Percentiles rank a stretch among this genome's conserved stretches.
These are phyloP conservation scores for Drosophila paramelanica DNA, from an alignment of 2,888 invertebrate species.

Conservation along the genomic window DNA sequence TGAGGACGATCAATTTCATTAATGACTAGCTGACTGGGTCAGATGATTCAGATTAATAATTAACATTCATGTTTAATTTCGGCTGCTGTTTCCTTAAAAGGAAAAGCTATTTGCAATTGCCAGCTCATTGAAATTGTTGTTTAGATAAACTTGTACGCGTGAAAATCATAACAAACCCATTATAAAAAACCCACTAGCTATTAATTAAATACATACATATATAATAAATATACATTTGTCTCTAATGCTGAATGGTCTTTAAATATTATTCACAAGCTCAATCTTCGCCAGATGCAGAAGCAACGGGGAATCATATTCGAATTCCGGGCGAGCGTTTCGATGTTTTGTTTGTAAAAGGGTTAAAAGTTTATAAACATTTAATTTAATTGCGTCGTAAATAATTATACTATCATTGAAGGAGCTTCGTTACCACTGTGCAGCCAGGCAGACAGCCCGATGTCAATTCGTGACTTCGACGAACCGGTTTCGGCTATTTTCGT, in stretches of 20 bases:
- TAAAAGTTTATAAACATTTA: no score
- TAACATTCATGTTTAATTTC: conserved; percentile 2
- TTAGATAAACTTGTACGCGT: conserved; percentile 52
- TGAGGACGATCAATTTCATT: conserved; percentile 1
- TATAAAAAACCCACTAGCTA: conserved; percentile 46
- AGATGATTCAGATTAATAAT: neutral
- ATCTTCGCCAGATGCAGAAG: no score
- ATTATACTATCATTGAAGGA: neutral
- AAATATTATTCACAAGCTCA: neutral
- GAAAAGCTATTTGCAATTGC: conserved; percentile 14
- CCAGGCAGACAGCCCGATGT: neutral
- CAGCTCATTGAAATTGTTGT: conserved; percentile 47
- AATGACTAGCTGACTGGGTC: conserved; percentile 2
- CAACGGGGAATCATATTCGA: no score
- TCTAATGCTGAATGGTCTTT: conserved; percentile 12
- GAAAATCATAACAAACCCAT: conserved; percentile 28
- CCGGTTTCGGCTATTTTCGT: conserved; percentile 44
- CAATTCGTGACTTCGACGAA: conserved; percentile 18
- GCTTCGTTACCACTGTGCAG: conserved; percentile 17
- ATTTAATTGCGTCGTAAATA: neutral
- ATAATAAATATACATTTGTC: conserved; percentile 44
- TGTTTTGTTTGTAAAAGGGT: no score
- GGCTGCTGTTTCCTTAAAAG: conserved; percentile 40
- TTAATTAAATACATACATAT: conserved; percentile 48
- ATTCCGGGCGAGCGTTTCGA: no score